Percentiles rank a stretch among this genome's conserved stretches.
Evolutionary conservation across 2,888 invertebrate species (phyloP).

Genomic region (Iselma pallidipennis): DNA sequence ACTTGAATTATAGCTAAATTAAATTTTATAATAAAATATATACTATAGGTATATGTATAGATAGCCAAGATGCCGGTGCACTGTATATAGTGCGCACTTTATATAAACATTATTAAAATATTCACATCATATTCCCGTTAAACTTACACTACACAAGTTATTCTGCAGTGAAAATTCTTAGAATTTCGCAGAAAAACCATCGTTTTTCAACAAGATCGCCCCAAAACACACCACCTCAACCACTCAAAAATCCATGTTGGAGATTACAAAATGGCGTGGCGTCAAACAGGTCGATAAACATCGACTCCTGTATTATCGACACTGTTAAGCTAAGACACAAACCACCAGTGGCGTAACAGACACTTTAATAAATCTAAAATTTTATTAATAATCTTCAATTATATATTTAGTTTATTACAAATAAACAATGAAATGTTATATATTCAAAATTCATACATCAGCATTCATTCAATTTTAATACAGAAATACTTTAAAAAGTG

Average conservation of each 20-base stretch:
- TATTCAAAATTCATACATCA: background rate
- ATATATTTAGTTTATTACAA: background rate
- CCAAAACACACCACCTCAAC: conserved; percentile 5
- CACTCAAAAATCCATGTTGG: conserved; percentile 23
- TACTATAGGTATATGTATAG: too few species aligned
- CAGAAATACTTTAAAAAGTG: background rate
- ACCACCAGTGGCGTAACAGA: background rate
- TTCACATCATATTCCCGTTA: conserved; percentile 16
- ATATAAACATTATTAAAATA: conserved; percentile 11
- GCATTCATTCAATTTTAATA: background rate
- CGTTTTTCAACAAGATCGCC: conserved; percentile 10
- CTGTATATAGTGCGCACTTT: conserved; percentile 4
- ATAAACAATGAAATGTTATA: background rate
- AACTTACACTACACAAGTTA: conserved; percentile 3
- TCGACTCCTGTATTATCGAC: background rate
- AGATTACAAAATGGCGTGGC: conserved; percentile 47
- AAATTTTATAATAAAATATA: background rate
- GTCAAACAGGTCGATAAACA: conserved; percentile 30
- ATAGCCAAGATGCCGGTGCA: conserved; percentile 18
- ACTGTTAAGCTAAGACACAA: background rate
- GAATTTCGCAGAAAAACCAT: conserved; percentile 13
- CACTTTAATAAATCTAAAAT: background rate
- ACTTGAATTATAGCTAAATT: background rate
- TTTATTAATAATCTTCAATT: background rate
- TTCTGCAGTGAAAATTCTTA: background rate